Base-by-base conservation (phyloP, 1,140 invertebrate genomes). In the Leptinotarsa texana region DNA sequence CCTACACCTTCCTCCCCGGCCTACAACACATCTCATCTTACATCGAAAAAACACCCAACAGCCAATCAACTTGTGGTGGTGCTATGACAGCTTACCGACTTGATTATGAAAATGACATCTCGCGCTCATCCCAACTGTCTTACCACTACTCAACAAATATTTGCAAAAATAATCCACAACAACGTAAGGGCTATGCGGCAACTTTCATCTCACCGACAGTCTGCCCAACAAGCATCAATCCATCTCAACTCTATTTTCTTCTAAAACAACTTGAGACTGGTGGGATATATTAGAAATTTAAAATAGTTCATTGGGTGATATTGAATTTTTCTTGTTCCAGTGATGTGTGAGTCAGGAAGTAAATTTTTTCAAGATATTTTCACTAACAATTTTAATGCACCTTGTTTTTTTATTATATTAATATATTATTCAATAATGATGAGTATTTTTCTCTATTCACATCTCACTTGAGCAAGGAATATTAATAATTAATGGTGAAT, bases 1-100 rank as follows among this genome's bases (percentile, higher is more conserved):
- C 33, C 68, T 63, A 65, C 67, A 63, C 51, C 63, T 57, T 57
- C 51, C 51, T 18, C n/a, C 51, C 51, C n/a, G 65, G 72, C 69
- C 63, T 49, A 21, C 21, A 24, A 73, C 47, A 66, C 72, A 73
- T 65, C 47, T 72, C 47, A 78, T 47, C 57, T 68, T 42, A 68
- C 66, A 68, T 68, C 66, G 66, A 68, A 27, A 42, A 68, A 68
- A 68, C 66, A 68, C 42, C 66, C 33, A 68, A 18, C 66, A 27
- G 42, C 66, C 66, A 57, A 57, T 57, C 51, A 57, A 57, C 51
- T 17, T 57, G 51, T 57, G 51, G 42, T 67, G 42, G 27, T 33
- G 42, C 63, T 42, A 17, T 24, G 24, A 67, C 65, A 67, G 65
- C 65, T 24, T 67, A 65, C 51, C 51, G 51, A 17, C 51, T 57